Percentiles rank a stretch among this genome's conserved stretches.
phyloP scores from a whole-genome alignment of 2,888 invertebrate species.

The Acleris laterana region DNA sequence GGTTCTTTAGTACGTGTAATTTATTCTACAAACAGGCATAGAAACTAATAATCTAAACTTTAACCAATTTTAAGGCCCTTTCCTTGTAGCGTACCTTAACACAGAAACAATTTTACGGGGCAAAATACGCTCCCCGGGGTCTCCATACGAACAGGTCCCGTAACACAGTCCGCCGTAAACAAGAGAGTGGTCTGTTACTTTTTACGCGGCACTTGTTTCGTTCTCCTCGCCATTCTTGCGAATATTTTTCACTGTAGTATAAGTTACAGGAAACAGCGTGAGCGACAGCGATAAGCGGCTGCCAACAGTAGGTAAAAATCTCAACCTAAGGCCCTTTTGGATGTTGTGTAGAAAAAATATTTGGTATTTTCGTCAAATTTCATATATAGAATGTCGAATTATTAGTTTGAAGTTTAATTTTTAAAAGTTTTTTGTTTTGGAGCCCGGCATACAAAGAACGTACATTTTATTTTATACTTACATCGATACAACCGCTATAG shows the following conservation, averaged over 20 bases:
- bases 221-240: slow-evolving; percentile 55
- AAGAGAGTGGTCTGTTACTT: slow-evolving; percentile 61
- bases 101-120: slow-evolving; percentile 38
- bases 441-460: no score
- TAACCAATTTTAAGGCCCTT: not conserved
- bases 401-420: no score
- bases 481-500: no score
- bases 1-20: no score
- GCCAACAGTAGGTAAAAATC: no score
- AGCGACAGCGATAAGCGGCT: not conserved
- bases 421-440: no score
- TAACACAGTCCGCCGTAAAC: slow-evolving; percentile 61
- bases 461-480: no score
- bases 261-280: slow-evolving; percentile 1
- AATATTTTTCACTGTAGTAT: slow-evolving; percentile 62
- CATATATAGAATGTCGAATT: no score
- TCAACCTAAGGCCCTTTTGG: no score
- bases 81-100: slow-evolving; percentile 3
- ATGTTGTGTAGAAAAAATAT: no score
- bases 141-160: slow-evolving; percentile 38
- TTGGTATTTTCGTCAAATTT: no score
- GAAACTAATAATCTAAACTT: not conserved
- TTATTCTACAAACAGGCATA: no score
- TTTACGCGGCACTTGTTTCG: slow-evolving; percentile 67
- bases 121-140: slow-evolving; percentile 43